phyloP scores from a whole-genome alignment of 2,888 invertebrate species.

The Tubulanus polymorphus region DNA sequence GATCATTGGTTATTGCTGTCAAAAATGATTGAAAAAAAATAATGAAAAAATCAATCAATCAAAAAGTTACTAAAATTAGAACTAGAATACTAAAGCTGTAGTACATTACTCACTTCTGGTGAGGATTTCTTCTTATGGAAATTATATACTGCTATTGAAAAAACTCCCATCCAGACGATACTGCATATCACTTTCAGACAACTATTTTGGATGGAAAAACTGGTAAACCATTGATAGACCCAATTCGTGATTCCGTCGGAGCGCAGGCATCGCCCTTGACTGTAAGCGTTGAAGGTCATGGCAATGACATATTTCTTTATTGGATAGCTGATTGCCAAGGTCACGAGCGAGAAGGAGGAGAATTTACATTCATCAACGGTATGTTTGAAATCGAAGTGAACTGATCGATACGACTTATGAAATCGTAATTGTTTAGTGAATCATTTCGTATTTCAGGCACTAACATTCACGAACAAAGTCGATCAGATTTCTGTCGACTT shows the following conservation, averaged over 20 bases:
- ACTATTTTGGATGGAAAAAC: slow-evolving; percentile 63
- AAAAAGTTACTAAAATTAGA: too few species aligned
- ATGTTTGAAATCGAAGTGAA: too few species aligned
- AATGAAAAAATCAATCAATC: too few species aligned
- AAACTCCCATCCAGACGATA: too few species aligned
- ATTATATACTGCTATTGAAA: too few species aligned
- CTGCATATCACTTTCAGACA: slow-evolving; percentile 54
- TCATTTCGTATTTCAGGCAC: slow-evolving; percentile 52
- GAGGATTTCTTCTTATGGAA: too few species aligned
- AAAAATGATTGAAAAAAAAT: too few species aligned
- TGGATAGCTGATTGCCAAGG: slow-evolving; percentile 70
- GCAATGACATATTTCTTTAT: slow-evolving; percentile 73
- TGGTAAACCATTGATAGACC: slow-evolving; percentile 61
- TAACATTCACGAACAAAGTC: slow-evolving; percentile 55
- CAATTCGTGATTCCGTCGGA: slow-evolving; percentile 62
- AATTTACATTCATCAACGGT: slow-evolving; percentile 54
- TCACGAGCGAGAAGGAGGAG: slow-evolving; percentile 48
- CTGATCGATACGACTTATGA: neutral
- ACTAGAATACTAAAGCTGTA: too few species aligned
- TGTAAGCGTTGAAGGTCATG: slow-evolving; percentile 52
- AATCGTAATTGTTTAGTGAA: neutral
- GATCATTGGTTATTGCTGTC: too few species aligned
- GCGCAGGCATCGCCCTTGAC: slow-evolving; percentile 55
- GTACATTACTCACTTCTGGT: too few species aligned
- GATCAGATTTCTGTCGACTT: slow-evolving; percentile 64